Conservation (phyloP, 2,888 invertebrate genomes). For the Pseudanteris insignis region DNA sequence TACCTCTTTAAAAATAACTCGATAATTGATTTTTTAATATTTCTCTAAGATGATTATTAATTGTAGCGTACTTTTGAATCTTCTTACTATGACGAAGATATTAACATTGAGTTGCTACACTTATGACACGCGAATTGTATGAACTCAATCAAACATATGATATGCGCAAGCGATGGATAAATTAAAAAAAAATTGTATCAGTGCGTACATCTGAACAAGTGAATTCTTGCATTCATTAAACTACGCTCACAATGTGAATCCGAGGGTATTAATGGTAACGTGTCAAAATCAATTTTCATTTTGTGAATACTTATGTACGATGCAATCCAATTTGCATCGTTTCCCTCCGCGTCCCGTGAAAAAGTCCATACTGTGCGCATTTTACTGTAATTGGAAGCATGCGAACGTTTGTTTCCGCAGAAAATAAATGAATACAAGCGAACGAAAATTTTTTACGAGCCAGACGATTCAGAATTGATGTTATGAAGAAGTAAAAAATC, state of each 20-base stretch:
- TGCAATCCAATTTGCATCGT: constrained; percentile 62
- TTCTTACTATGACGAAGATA: no score
- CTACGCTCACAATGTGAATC: constrained; percentile 54
- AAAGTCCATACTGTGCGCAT: constrained; percentile 49
- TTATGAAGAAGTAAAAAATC: constrained; percentile 32
- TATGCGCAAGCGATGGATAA: constrained; percentile 1
- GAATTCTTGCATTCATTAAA: constrained; percentile 62
- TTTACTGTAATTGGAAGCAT: constrained; percentile 62
- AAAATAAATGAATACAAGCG: constrained; percentile 38
- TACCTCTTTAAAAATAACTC: no score
- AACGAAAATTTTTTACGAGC: constrained; percentile 46
- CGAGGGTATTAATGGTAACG: constrained; percentile 61
- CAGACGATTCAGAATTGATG: constrained; percentile 45
- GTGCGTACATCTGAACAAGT: constrained; percentile 29
- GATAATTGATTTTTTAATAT: no score
- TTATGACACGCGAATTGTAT: no score
- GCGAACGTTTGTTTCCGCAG: constrained; percentile 54
- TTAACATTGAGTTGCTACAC: no score
- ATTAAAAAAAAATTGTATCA: constrained; percentile 15
- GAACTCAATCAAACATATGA: constrained; percentile 18
- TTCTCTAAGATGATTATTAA: no score
- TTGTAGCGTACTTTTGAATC: no score
- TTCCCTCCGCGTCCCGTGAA: constrained; percentile 42
- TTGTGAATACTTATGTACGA: constrained; percentile 63
- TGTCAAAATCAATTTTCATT: constrained; percentile 66